Base-by-base conservation (phyloP, 92 coral and sea anemone species). In the Metridium senile region DNA sequence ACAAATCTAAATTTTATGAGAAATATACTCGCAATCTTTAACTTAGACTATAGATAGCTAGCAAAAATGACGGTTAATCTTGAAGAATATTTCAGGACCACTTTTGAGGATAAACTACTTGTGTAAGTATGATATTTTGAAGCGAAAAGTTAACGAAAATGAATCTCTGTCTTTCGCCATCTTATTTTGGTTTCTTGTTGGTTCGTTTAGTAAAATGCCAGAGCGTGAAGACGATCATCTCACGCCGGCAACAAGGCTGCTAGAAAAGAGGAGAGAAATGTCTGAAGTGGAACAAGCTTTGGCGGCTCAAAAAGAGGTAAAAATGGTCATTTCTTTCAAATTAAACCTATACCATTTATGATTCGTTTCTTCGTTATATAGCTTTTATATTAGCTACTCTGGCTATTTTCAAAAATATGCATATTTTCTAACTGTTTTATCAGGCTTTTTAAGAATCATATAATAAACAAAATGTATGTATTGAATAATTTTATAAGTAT, bases 261-360 rank as follows among this genome's bases (percentile, higher is more conserved):
- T 95, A 58, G 99, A 95, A 78, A 95, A 95, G 85, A 91, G 99
- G 26, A 79, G 99, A 70, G 99, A 95, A 75, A 95, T 95, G 99
- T 92, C 97, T 3, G 99, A 95, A 54, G 97, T 95, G 16, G 99
- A 95, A 79, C 99, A 95, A 86, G 97, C 99, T 69, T 74, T 95
- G 35, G 93, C 91, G 16, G 99, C 99, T 25, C 99, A 95, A 71
- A 95, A 95, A 85, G 99, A 95, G 92, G 99, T 88, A 39, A 49
- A 84, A 29, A n/a, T n/a, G n/a, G n/a, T n/a, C n/a, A n/a, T n/a
- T n/a, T n/a, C n/a, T n/a, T n/a, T n/a, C n/a, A n/a, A n/a, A n/a
- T n/a, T n/a, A n/a, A n/a, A n/a, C n/a, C n/a, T n/a, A n/a, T n/a
- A n/a, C n/a, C n/a, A n/a, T n/a, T n/a, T n/a, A n/a, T n/a, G n/a